A percentile compares a stretch with the other conserved stretches of the same genome.
These are phyloP conservation scores for Seriola quinqueradiata DNA, from an alignment of 2,113 vertebrate genomes.

Conservation along the genomic window DNA sequence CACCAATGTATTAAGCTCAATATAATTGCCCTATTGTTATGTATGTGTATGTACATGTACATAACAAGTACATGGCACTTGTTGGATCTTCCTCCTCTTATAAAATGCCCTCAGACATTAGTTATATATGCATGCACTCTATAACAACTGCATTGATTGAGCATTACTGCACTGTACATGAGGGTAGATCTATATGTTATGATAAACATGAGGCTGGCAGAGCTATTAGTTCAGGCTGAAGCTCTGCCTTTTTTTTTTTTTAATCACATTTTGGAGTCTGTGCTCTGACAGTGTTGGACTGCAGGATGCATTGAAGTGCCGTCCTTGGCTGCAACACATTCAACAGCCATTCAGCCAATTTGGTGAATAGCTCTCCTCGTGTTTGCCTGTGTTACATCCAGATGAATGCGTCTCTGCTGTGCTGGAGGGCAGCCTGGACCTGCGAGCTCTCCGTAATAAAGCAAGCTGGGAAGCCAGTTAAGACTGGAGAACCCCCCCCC, in stretches of 20 bases:
- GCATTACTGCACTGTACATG: neutral
- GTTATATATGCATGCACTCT: too few species aligned
- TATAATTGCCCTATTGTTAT: too few species aligned
- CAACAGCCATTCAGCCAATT: conserved; percentile 14
- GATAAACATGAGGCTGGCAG: too few species aligned
- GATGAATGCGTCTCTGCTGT: conserved; percentile 2
- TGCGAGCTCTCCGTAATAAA: neutral
- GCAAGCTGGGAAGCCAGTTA: neutral
- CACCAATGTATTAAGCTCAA: too few species aligned
- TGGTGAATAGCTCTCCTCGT: conserved; percentile 1
- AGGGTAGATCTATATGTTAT: neutral
- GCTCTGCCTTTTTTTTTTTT: neutral
- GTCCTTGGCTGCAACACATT: neutral
- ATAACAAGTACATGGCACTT: too few species aligned
- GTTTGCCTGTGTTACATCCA: conserved; percentile 12
- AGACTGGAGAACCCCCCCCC: neutral
- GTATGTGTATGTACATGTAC: too few species aligned
- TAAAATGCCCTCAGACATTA: too few species aligned
- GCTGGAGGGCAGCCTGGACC: conserved; percentile 35
- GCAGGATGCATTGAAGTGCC: neutral
- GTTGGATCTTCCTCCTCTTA: too few species aligned
- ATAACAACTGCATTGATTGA: neutral
- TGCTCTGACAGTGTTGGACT: neutral
- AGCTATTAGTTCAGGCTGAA: neutral
- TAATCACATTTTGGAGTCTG: neutral